Conservation (phyloP, 1,140 invertebrate genomes). For the Drosophila nasuta region DNA sequence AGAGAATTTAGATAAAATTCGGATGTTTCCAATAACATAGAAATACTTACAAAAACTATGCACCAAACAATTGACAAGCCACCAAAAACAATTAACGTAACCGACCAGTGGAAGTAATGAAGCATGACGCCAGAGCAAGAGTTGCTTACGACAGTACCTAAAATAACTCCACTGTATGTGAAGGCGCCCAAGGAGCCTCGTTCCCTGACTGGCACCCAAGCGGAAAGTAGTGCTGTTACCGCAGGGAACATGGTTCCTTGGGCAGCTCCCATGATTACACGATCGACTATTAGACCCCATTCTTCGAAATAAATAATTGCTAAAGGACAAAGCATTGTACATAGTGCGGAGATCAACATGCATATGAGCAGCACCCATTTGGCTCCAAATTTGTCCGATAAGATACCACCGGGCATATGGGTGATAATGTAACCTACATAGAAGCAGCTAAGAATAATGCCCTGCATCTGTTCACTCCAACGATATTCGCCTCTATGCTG, state of each 20-base stretch:
- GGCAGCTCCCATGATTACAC: slow-evolving; percentile 73
- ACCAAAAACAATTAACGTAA: slow-evolving; percentile 93
- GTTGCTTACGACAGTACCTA: slow-evolving; percentile 90
- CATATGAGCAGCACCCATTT: slow-evolving; percentile 85
- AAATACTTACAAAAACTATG: slow-evolving; percentile 87
- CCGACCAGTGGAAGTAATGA: slow-evolving; percentile 88
- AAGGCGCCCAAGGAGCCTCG: slow-evolving; percentile 89
- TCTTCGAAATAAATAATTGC: slow-evolving; percentile 12
- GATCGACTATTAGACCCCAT: slow-evolving; percentile 10
- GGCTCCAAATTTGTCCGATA: slow-evolving; percentile 91
- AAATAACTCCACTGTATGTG: slow-evolving; percentile 89
- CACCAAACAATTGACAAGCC: slow-evolving; percentile 89
- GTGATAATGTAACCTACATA: slow-evolving; percentile 91
- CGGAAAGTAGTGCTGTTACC: slow-evolving; percentile 87
- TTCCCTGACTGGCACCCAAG: slow-evolving; percentile 89
- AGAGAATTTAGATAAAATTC: background rate
- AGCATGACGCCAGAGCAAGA: slow-evolving; percentile 89
- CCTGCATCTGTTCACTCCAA: slow-evolving; percentile 47
- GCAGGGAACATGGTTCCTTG: slow-evolving; percentile 91
- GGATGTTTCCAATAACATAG: background rate
- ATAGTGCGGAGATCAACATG: slow-evolving; percentile 25
- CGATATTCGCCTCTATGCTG: slow-evolving; percentile 26
- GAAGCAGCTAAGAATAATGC: slow-evolving; percentile 87
- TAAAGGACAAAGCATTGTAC: slow-evolving; percentile 5
- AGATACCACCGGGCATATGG: slow-evolving; percentile 90